Evolutionary conservation across 2,797 vertebrate species (phyloP).

Genomic region (Hydrocynus forskahlii): DNA sequence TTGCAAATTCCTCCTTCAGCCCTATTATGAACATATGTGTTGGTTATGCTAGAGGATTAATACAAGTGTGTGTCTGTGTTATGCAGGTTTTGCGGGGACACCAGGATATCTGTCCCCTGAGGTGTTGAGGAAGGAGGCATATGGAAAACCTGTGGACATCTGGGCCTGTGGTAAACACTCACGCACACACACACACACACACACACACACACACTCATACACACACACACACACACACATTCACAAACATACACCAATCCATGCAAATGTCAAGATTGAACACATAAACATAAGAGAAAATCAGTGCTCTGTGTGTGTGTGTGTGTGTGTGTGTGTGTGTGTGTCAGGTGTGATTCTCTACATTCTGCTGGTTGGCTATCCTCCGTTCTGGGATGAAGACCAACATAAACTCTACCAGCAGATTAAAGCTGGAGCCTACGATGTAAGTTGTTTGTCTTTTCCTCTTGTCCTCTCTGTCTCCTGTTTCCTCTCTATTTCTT

Average conservation of each 20-base stretch:
- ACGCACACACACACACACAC: conserved; percentile 39
- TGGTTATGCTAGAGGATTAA: neutral
- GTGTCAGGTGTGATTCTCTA: conserved; percentile 94
- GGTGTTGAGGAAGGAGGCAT: conserved; percentile 96
- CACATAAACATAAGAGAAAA: neutral
- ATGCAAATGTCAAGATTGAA: neutral
- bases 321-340: conserved; percentile 75
- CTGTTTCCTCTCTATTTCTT: neutral
- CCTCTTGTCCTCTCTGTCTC: neutral
- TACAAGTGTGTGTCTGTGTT: conserved; percentile 31
- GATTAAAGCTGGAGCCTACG: conserved; percentile 97
- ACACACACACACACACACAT: too few relatives aligned
- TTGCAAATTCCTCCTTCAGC: too few relatives aligned
- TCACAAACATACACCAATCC: conserved; percentile 15
- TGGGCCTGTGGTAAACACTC: conserved; percentile 94
- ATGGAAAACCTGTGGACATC: conserved; percentile 98
- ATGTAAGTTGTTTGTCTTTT: conserved; percentile 80
- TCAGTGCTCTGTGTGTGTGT: conserved; percentile 41
- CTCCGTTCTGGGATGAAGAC: conserved; percentile 98
- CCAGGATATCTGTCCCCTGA: conserved; percentile 97
- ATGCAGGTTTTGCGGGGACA: conserved; percentile 92
- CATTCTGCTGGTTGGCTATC: conserved; percentile 96
- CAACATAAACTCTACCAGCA: conserved; percentile 98
- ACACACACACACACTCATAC: too few relatives aligned
- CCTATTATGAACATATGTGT: neutral